A percentile compares a stretch with the other conserved stretches of the same genome.
phyloP scores from a whole-genome alignment of 2,888 invertebrate genomes.

The Aelia acuminata region DNA sequence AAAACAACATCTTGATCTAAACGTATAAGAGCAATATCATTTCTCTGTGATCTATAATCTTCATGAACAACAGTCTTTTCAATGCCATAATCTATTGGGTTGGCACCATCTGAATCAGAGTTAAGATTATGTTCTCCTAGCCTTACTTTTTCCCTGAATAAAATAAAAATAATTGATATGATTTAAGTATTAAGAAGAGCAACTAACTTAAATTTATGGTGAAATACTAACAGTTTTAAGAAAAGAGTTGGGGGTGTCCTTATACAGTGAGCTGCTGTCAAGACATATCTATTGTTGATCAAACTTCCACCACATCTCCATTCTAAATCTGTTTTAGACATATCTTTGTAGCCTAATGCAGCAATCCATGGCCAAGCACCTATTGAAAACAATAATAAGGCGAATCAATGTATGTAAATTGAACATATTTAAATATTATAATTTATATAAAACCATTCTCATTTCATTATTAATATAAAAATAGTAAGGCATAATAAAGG shows the following conservation, averaged over 20 bases:
- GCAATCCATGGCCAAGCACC: constrained; percentile 88
- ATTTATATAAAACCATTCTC: too few relatives aligned
- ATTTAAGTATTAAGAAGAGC: not conserved
- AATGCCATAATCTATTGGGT: constrained; percentile 76
- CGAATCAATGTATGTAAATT: not conserved
- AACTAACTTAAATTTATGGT: not conserved
- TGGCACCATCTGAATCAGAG: constrained; percentile 76
- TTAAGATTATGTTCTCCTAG: constrained; percentile 84
- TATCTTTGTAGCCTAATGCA: constrained; percentile 77
- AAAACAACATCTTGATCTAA: constrained; percentile 72
- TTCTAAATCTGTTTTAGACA: constrained; percentile 67
- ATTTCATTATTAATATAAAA: too few relatives aligned
- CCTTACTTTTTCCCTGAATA: constrained; percentile 70
- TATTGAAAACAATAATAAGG: constrained; percentile 66
- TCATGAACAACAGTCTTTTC: constrained; percentile 78
- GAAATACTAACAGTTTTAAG: not conserved
- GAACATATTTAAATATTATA: not conserved
- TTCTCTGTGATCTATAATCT: constrained; percentile 73
- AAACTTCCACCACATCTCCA: constrained; percentile 80
- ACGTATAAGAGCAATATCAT: constrained; percentile 83
- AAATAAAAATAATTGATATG: not conserved
- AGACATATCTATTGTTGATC: constrained; percentile 77
- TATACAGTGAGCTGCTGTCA: constrained; percentile 87
- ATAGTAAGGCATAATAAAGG: too few relatives aligned
- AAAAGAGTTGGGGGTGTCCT: constrained; percentile 61